Evolutionary conservation across 2,113 vertebrate species (phyloP).

Genomic region (Guaruba guarouba): DNA sequence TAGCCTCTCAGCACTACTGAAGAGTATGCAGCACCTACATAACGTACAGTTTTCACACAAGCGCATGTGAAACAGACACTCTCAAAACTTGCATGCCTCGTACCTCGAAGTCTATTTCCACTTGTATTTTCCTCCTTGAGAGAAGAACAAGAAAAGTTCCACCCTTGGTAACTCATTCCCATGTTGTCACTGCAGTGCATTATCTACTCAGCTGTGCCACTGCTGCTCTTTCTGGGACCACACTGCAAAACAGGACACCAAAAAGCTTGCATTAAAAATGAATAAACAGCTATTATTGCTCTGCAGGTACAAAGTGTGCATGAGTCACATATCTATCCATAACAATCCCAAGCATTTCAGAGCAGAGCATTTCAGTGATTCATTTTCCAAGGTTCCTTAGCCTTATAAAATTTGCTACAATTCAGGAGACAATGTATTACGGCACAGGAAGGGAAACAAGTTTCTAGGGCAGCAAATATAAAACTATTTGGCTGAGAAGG

Average conservation of each 20-base stretch:
- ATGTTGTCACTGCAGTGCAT: not conserved
- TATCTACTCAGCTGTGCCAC: not conserved
- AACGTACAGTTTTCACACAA: rapidly evolving
- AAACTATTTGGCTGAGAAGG: not conserved
- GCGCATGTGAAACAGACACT: not conserved
- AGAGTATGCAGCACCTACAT: too few species aligned
- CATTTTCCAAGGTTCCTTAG: not conserved
- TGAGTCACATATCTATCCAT: not conserved
- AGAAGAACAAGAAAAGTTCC: not conserved
- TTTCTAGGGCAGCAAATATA: not conserved
- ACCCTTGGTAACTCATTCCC: not conserved
- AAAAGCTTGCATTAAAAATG: not conserved
- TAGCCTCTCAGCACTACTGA: not conserved
- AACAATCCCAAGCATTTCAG: not conserved
- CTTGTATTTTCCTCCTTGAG: not conserved
- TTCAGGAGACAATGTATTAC: not conserved
- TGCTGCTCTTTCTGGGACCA: not conserved
- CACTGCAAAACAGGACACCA: not conserved
- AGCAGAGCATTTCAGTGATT: not conserved
- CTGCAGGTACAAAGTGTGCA: not conserved
- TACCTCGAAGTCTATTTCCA: rapidly evolving
- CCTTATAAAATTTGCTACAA: not conserved
- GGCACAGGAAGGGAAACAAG: not conserved
- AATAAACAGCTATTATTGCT: not conserved
- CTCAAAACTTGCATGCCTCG: not conserved